A percentile compares a stretch with the other conserved stretches of the same genome.
These are phyloP conservation scores for Drosophila lacertosa DNA, from an alignment of 1,140 invertebrate genomes.

Conservation along the genomic window DNA sequence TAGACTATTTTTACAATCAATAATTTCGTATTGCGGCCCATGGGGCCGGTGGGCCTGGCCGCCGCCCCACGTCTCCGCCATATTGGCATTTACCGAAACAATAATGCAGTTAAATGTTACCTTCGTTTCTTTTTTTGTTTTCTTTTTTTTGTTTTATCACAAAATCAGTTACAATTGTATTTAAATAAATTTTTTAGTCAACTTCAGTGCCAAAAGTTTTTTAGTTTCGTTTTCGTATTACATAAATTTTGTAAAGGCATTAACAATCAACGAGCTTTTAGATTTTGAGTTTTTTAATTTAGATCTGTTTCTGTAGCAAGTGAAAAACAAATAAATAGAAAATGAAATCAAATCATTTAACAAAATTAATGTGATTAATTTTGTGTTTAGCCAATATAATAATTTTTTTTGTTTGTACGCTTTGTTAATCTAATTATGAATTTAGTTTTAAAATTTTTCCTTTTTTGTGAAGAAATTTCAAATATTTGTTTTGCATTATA, in stretches of 20 bases:
- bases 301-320: constrained; percentile 51
- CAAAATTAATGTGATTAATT: constrained; percentile 11
- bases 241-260: constrained; percentile 82
- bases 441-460: constrained; percentile 42
- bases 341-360: constrained; percentile 33
- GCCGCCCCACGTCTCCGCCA: constrained; percentile 28
- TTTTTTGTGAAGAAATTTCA: constrained; percentile 21
- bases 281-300: constrained; percentile 67
- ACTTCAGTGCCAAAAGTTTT: constrained; percentile 62
- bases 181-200: constrained; percentile 66
- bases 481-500: constrained; percentile 49
- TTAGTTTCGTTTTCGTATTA: constrained; percentile 32
- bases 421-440: constrained; percentile 54
- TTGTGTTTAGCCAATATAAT: constrained; percentile 22
- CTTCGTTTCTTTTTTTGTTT: constrained; percentile 47
- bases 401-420: constrained; percentile 20
- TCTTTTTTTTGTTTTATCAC: constrained; percentile 65
- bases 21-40: constrained; percentile 72
- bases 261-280: constrained; percentile 78
- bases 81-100: constrained; percentile 78
- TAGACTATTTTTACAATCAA: constrained; percentile 81
- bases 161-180: constrained; percentile 84
- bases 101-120: constrained; percentile 60
- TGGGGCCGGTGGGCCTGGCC: constrained; percentile 20
- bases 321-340: constrained; percentile 35